Evolutionary conservation across 2,113 vertebrate species (phyloP).

Genomic region (Ceratotherium simum): DNA sequence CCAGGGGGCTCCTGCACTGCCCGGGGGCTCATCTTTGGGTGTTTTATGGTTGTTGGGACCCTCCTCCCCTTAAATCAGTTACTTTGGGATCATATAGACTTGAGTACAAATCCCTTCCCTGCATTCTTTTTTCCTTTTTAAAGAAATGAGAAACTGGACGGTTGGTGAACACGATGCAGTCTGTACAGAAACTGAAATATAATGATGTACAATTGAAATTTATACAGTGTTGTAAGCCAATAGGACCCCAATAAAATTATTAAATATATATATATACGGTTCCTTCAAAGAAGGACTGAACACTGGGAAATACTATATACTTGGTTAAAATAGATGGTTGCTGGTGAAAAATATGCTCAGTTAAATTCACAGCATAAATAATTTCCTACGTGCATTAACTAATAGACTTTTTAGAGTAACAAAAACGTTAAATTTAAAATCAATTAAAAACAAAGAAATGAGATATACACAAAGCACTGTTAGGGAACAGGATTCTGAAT

Average conservation of each 20-base stretch:
- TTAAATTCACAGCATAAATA: slow-evolving; percentile 42
- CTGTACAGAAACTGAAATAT: no score
- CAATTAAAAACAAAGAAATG: slow-evolving; percentile 43
- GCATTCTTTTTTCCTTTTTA: background rate
- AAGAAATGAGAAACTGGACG: background rate
- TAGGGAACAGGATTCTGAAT: background rate
- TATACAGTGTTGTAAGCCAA: no score
- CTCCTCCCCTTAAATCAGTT: background rate
- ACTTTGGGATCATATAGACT: background rate
- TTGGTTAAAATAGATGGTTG: slow-evolving; percentile 9
- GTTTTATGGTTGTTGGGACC: background rate
- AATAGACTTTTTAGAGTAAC: slow-evolving; percentile 20
- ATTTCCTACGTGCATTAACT: background rate
- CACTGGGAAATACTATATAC: background rate
- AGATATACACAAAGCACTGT: background rate
- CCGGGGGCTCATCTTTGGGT: background rate
- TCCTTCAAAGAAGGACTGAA: slow-evolving; percentile 22
- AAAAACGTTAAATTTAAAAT: slow-evolving; percentile 65
- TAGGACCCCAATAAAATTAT: no score
- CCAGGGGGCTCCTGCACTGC: background rate
- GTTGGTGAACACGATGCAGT: no score
- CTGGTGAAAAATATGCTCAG: background rate
- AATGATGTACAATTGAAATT: no score
- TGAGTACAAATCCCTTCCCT: background rate
- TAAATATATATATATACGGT: no score